These are phyloP conservation scores for Turdus rufiventris DNA, from an alignment of 2,113 vertebrate genomes.

Conservation along the genomic window DNA sequence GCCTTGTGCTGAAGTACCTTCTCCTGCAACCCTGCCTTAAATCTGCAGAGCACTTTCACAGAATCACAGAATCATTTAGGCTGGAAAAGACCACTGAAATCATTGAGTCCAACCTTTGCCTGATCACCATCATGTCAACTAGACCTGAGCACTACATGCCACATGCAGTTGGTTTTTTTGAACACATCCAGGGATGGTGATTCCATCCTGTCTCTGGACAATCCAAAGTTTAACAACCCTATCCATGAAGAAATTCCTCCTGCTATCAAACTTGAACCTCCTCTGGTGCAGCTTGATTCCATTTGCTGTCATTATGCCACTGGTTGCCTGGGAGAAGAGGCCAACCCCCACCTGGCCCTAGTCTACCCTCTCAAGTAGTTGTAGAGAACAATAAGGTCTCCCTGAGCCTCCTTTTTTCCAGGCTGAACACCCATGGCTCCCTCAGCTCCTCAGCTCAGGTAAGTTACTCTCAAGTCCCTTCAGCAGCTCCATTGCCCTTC, in stretches of 20 bases:
- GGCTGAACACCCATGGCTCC: not conserved
- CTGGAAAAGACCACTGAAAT: not conserved
- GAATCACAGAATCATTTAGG: not conserved
- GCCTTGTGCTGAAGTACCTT: not conserved
- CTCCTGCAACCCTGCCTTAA: not conserved
- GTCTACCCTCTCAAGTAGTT: not conserved
- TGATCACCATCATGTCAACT: not conserved
- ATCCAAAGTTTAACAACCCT: not conserved
- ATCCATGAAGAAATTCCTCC: not conserved
- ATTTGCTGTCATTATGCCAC: not conserved
- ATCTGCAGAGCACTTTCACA: not conserved
- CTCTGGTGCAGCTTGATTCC: not conserved
- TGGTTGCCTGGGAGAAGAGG: not conserved
- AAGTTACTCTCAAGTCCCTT: not conserved
- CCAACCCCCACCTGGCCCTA: not conserved
- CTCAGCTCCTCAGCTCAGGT: not conserved
- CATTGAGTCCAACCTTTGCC: not conserved
- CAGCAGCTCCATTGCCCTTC: not conserved
- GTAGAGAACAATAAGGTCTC: not conserved
- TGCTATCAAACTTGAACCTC: not conserved
- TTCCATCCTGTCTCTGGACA: not conserved
- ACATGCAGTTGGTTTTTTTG: not conserved
- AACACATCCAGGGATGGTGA: not conserved
- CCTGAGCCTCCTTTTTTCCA: not conserved
- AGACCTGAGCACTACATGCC: not conserved